Evolutionary conservation across 2,797 vertebrate genomes (phyloP).

Genomic region (Trachops cirrhosus): DNA sequence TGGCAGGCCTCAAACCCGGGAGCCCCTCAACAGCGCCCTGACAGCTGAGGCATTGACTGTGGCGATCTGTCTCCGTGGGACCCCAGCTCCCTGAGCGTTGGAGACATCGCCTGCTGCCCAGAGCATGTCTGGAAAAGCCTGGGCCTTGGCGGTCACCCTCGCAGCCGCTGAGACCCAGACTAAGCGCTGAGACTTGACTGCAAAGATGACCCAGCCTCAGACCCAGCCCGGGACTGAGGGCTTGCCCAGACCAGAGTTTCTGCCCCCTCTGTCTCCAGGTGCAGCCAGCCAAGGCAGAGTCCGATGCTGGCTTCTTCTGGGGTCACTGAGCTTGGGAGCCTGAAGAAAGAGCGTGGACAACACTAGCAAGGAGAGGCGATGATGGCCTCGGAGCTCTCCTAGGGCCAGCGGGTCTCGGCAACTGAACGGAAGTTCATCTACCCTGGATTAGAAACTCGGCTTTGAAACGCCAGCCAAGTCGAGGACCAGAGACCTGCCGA

Average conservation of each 20-base stretch:
- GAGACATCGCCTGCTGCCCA: neutral
- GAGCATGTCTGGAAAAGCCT: neutral
- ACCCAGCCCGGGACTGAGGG: neutral
- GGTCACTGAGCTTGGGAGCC: neutral
- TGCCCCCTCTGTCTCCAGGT: accelerated
- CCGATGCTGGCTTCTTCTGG: accelerated
- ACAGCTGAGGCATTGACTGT: neutral
- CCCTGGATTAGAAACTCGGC: neutral
- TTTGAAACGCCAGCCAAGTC: neutral
- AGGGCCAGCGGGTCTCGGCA: accelerated
- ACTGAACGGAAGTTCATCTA: neutral
- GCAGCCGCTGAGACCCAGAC: accelerated
- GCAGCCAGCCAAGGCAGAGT: neutral
- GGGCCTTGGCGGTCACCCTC: neutral
- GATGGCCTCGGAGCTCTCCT: accelerated
- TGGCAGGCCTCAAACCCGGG: accelerated
- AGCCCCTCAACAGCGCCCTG: accelerated
- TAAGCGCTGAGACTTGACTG: neutral
- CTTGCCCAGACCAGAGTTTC: neutral
- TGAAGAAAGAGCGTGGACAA: neutral
- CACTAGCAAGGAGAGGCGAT: too few relatives aligned
- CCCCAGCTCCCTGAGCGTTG: accelerated
- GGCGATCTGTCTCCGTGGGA: neutral
- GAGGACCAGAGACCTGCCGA: accelerated
- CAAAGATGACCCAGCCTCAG: too few relatives aligned